A percentile compares a stretch with the other conserved stretches of the same genome.
Evolutionary conservation across 2,797 vertebrate genomes (phyloP).

Genomic region (Delichon dasypus): DNA sequence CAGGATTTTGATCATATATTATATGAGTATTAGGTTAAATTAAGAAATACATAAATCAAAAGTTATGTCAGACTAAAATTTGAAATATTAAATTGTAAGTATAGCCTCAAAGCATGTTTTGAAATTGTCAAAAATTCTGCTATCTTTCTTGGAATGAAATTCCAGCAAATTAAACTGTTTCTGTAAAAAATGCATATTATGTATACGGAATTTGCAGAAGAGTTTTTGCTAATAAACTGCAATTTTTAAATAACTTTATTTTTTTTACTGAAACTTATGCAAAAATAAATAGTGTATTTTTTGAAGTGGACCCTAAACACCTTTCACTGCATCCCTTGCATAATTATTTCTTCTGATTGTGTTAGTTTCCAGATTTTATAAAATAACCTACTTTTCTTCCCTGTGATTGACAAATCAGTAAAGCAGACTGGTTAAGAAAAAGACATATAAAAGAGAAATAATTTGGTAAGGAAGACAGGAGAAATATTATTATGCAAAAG

Average conservation of each 20-base stretch:
- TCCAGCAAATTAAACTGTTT: neutral
- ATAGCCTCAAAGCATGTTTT: neutral
- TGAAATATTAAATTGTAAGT: neutral
- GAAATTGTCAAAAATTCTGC: neutral
- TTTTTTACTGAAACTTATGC: neutral
- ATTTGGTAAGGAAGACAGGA: neutral
- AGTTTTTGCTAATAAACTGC: neutral
- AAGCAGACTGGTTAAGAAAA: neutral
- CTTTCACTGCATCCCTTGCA: neutral
- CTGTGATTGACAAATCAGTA: neutral
- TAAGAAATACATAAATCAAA: neutral
- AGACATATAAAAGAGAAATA: neutral
- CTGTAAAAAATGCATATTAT: neutral
- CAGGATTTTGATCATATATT: neutral
- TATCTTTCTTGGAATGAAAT: neutral
- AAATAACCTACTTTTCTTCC: neutral
- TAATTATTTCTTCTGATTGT: neutral
- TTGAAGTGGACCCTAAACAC: neutral
- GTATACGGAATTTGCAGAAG: neutral
- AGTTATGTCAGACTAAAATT: constrained; percentile 4
- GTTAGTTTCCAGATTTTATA: neutral
- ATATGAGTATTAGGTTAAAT: neutral
- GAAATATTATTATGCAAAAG: neutral
- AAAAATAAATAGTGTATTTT: neutral
- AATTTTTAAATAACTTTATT: neutral